A percentile compares a stretch with the other conserved stretches of the same genome.
Conservation (phyloP, 2,888 invertebrate genomes). For the Drosophila lacicola region DNA sequence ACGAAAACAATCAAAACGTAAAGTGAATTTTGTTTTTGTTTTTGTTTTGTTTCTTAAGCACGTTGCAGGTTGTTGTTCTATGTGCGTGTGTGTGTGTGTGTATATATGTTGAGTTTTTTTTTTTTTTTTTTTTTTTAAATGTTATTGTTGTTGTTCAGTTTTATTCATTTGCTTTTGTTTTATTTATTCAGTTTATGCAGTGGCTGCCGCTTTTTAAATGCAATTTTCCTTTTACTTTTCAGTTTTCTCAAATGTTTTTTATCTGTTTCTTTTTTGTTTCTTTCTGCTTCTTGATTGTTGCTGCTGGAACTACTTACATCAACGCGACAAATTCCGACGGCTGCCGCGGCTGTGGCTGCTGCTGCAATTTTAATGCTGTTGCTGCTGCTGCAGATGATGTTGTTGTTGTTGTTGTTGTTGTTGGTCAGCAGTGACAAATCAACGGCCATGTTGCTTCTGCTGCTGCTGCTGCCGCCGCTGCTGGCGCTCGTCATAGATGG, state of each 20-base stretch:
- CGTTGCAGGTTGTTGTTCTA: conserved; percentile 17
- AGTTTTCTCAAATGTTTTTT: background rate
- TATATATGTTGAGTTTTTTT: background rate
- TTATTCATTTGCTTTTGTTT: background rate
- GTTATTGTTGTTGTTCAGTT: background rate
- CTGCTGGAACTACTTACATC: conserved; percentile 77
- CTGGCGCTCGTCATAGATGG: conserved; percentile 66
- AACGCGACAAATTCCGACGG: conserved; percentile 81
- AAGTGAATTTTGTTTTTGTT: conserved; percentile 27
- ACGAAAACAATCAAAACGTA: conserved; percentile 52
- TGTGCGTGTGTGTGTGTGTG: conserved; percentile 2
- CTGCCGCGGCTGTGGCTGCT: conserved; percentile 56
- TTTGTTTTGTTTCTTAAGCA: conserved; percentile 14
- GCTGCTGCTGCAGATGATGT: background rate
- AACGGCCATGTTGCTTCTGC: conserved; percentile 79
- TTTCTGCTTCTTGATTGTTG: conserved; percentile 8
- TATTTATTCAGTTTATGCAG: conserved; percentile 5
- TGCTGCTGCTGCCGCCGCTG: conserved; percentile 27
- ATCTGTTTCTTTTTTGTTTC: background rate
- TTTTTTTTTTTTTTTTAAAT: background rate
- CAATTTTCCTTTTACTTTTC: conserved; percentile 3
- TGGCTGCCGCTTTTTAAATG: background rate
- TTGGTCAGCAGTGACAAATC: conserved; percentile 72
- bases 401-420: conserved; percentile 49
- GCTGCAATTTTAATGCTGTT: conserved; percentile 41